Evolutionary conservation across 2,888 invertebrate species (phyloP), one percentile per base, ranked within the genome.

Genomic region (Drosophila sordidula): DNA sequence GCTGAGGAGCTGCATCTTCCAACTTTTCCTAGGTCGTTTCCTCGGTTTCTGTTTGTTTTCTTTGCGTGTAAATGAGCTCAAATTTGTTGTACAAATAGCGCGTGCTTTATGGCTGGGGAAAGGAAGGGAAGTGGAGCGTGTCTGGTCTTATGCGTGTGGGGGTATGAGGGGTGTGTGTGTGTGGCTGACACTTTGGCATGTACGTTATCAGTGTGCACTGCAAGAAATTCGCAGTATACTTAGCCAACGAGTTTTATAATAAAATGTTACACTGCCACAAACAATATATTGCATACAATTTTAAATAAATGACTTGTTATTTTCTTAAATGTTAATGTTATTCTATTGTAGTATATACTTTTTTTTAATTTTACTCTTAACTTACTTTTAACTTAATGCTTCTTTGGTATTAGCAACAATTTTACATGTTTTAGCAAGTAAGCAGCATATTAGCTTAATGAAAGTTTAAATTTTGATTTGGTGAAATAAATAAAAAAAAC

Each of bases 51-150:
- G 64, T 56, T 62, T 67, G 52, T 62, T 66, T 51, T 70, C 65
- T 51, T 80, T 76, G 70, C 72, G 75, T 86, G 84, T 86, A 87
- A 85, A 85, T 86, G 86, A 85, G 88, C 82, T 87, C 51, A 78
- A 85, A 83, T 88, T 88, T 87, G 83, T 68, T 84, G 70, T 56
- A 55, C 86, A 85, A 85, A 87, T 64, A 86, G 51, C 58, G 56
- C 58, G 47, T 54, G 70, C 55, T 67, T 68, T 52, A 56, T 59
- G 67, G 12, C 38, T 8, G 42, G 46, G 1, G 4, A 5, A n/a
- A n/a, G 22, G 3, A 16, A 2, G 14, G 1, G 38, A 6, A 3
- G 12, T 4, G 6, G n/a, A 32, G 3, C 18, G 6, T 1, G 16
- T 12, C 12, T 34, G 32, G 11, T 8, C 8, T 26, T 22, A 12